Conservation (phyloP, 2,113 vertebrate genomes). For the Sardina pilchardus region DNA sequence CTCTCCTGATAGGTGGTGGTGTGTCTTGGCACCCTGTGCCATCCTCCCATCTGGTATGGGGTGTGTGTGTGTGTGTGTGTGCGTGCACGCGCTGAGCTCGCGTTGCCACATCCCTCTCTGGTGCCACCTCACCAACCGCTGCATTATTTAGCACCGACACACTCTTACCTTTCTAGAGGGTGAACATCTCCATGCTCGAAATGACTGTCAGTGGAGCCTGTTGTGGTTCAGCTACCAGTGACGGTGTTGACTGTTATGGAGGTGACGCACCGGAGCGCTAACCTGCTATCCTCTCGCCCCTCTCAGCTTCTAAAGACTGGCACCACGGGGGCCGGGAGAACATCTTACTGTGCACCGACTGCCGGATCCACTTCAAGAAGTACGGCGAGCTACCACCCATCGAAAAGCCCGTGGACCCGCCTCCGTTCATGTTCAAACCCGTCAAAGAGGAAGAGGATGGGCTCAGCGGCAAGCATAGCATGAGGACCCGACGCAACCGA, state of each 20-base stretch:
- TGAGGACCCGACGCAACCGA: constrained; percentile 97
- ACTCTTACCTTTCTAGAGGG: not conserved
- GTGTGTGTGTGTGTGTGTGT: constrained; percentile 1
- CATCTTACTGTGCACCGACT: constrained; percentile 95
- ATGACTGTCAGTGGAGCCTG: not conserved
- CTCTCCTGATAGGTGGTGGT: constrained; percentile 51
- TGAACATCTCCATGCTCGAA: not conserved
- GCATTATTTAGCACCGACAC: not conserved
- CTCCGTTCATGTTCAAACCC: constrained; percentile 99
- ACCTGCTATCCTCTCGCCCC: constrained; percentile 49
- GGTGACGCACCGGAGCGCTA: not conserved
- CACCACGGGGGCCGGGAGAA: constrained; percentile 98
- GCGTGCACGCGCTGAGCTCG: too few species aligned
- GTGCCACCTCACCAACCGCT: not conserved
- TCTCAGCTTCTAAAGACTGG: constrained; percentile 96
- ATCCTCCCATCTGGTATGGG: constrained; percentile 57
- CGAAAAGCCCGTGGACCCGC: constrained; percentile 97
- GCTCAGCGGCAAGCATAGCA: constrained; percentile 98
- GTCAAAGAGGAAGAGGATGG: constrained; percentile 99
- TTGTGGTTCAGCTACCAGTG: not conserved
- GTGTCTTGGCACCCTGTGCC: constrained; percentile 59
- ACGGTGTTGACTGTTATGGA: not conserved
- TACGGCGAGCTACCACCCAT: constrained; percentile 98
- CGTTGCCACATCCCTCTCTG: not conserved
- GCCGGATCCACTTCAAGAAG: constrained; percentile 98